Evolutionary conservation across 2,797 vertebrate species (phyloP).

Genomic region (Botia kubotai): DNA sequence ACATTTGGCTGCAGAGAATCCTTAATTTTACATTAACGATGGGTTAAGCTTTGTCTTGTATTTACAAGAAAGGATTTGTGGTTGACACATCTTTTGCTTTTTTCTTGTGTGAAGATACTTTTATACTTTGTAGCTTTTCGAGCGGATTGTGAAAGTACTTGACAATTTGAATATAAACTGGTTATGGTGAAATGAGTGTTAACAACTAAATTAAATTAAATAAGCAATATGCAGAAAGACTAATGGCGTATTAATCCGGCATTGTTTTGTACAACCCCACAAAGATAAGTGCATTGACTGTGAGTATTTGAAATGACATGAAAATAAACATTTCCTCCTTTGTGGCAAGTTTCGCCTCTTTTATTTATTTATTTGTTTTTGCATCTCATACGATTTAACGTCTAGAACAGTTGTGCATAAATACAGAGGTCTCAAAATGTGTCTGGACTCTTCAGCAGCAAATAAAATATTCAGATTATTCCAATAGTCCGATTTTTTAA

Average conservation of each 20-base stretch:
- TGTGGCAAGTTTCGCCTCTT: slow-evolving; percentile 14
- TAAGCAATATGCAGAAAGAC: slow-evolving; percentile 40
- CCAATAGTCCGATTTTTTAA: too few relatives aligned
- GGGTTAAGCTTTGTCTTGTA: slow-evolving; percentile 30
- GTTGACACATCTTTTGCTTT: slow-evolving; percentile 5
- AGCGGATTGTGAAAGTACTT: slow-evolving; percentile 19
- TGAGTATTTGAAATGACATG: slow-evolving; percentile 35
- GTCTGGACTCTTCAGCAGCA: too few relatives aligned
- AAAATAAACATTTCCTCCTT: slow-evolving; percentile 45
- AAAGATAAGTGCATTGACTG: slow-evolving; percentile 40
- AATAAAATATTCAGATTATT: too few relatives aligned
- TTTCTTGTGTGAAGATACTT: slow-evolving; percentile 30
- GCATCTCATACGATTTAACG: too few relatives aligned
- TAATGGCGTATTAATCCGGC: slow-evolving; percentile 6
- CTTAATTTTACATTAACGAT: slow-evolving; percentile 12
- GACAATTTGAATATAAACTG: slow-evolving; percentile 19
- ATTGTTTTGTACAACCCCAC: slow-evolving; percentile 37
- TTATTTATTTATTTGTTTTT: neutral
- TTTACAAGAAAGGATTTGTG: slow-evolving; percentile 24
- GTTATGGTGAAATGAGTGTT: slow-evolving; percentile 31
- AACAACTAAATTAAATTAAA: slow-evolving; percentile 7
- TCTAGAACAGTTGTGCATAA: too few relatives aligned
- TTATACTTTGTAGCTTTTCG: slow-evolving; percentile 22
- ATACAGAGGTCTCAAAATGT: too few relatives aligned
- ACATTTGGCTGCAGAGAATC: slow-evolving; percentile 21